Base-by-base conservation (phyloP, 2,888 invertebrate species). In the Callyntrura sp. region DNA sequence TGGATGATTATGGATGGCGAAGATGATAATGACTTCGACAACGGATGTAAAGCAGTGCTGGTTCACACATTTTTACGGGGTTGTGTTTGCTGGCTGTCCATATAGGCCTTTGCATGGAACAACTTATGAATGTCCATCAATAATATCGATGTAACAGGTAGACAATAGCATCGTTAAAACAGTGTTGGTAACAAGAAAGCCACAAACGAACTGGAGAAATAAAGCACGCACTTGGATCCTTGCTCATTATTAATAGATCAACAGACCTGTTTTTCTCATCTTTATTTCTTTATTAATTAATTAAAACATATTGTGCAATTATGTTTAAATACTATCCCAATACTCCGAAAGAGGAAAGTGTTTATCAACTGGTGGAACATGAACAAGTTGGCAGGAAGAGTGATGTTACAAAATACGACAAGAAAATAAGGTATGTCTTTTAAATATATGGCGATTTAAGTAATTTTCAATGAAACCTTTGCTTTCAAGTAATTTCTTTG, bases 401-500 rank as follows among this genome's bases (percentile, higher is more conserved):
- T 14, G 23, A 48, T n/a, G n/a, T n/a, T n/a, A n/a, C n/a, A 25
- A n/a, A 55, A n/a, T 48, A 57, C 17, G 68, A 28, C 5, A 81
- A 23, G 5, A 57, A 9, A 35, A 17, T 23, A 25, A 81, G 17
- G 48, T 23, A 55, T 4, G 23, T 81, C 8, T 55, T 14, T 55
- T 55, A 55, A 55, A 11, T 55, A 14, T 55, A 14, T 55, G 2
- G 9, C 14, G n/a, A 55, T 14, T 55, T n/a, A 55, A 11, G n/a
- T 57, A 57, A 25, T 28, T 23, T 23, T 17, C 57, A 25, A 51
- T 23, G 8, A 60, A 20, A 70, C 8, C 4, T 5, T 68, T 68
- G 17, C n/a, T n/a, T n/a, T n/a, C n/a, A n/a, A n/a, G n/a, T n/a
- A n/a, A 97, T 98, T 94, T 97, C 92, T 51, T 90, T 93, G 11